Base-by-base conservation (phyloP, 1,140 invertebrate species). In the Psix sp. region DNA sequence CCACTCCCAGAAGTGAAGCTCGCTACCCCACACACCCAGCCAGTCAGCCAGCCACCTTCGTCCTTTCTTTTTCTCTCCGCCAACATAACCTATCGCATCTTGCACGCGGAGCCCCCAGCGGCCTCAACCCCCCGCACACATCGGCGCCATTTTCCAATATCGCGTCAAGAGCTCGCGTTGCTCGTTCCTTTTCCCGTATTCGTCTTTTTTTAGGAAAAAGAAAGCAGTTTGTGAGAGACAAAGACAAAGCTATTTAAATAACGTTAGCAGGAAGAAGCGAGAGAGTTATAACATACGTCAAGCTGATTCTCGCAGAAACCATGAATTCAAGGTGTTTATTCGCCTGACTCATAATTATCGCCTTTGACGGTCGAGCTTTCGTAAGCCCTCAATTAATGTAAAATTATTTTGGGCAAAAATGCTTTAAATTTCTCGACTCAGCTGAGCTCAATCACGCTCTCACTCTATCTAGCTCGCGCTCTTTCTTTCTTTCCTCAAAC, bases 121-220 rank as follows among this genome's bases (percentile, higher is more conserved):
- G n/a, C 38, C 65, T 43, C 79, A 63, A 76, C 65, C 73, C 77
- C 78, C 76, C 79, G 77, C 82, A 84, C 80, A 83, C 84, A 84
- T 83, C 82, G 82, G 78, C 84, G 82, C 83, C 84, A 85, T 86
- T 85, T 86, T 86, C 82, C 84, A 84, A 85, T 85, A 86, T 84
- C 84, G 77, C 80, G 82, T 84, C 81, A 86, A 83, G 79, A 78
- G 76, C 66, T 40, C 38, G 40, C 74, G 63, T 72, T 71, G 42
- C 59, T 68, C 60, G 72, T 63, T 74, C 59, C 39, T 68, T 59
- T 54, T 56, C 66, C 60, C 35, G 45, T 49, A 36, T 42, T 43
- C 45, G 59, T 24, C 39, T 36, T 42, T 46, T 26, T 29, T 20
- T 17, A 1, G 33, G 40, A 24, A 52, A 59, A 43, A 62, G 43